Evolutionary conservation across 2,888 invertebrate genomes (phyloP).

Genomic region (Tachystola acroxantha): DNA sequence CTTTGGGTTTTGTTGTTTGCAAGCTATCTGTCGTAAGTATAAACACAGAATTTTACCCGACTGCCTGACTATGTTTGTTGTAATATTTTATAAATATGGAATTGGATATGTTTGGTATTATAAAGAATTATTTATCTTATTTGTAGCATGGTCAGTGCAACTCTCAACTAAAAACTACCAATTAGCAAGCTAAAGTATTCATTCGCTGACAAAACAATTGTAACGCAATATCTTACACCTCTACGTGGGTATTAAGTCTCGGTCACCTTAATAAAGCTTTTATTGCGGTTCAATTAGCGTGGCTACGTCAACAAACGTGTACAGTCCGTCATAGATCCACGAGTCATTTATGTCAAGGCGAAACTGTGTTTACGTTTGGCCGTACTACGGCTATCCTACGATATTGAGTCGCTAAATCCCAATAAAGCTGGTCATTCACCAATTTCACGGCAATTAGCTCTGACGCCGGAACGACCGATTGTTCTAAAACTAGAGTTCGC

Average conservation of each 20-base stretch:
- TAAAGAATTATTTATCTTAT: no score
- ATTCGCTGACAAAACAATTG: conserved; percentile 2
- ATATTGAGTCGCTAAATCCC: conserved; percentile 40
- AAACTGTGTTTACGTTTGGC: conserved; percentile 32
- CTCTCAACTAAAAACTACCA: no score
- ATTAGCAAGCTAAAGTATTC: background rate
- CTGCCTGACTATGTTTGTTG: no score
- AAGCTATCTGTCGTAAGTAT: no score
- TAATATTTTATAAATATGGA: no score
- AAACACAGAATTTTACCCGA: no score
- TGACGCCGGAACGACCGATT: conserved; percentile 24
- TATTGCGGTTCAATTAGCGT: conserved; percentile 59
- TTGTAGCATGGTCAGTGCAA: no score
- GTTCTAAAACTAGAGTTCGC: conserved; percentile 35
- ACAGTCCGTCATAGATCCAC: conserved; percentile 15
- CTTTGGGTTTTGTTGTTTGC: no score
- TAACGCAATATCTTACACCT: conserved; percentile 5
- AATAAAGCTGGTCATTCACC: conserved; percentile 44
- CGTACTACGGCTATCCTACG: conserved; percentile 19
- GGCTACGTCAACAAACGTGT: conserved; percentile 31
- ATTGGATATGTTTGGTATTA: no score
- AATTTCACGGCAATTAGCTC: conserved; percentile 58
- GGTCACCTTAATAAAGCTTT: conserved; percentile 47
- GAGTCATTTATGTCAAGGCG: conserved; percentile 55
- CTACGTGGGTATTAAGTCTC: conserved; percentile 22